These are phyloP conservation scores for Nycticorax nycticorax DNA, from an alignment of 2,113 vertebrate species.

Conservation along the genomic window DNA sequence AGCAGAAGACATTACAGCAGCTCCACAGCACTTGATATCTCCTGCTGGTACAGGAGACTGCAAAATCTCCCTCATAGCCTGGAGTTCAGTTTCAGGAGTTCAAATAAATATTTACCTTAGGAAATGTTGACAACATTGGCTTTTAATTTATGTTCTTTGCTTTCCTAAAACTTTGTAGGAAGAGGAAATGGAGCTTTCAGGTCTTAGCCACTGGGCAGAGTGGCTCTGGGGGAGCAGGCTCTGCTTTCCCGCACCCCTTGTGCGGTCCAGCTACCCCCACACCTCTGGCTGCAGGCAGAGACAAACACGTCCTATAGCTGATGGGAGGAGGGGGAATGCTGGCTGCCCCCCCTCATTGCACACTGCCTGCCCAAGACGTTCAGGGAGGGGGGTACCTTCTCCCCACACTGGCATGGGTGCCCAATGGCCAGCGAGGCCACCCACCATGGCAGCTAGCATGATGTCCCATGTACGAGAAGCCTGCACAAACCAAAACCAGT, in stretches of 20 bases:
- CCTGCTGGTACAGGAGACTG: not conserved
- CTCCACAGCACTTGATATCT: not conserved
- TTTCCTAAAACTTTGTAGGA: not conserved
- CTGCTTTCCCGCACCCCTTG: fast-evolving
- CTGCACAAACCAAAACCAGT: not conserved
- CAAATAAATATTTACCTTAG: not conserved
- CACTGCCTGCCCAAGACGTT: fast-evolving
- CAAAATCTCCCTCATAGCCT: not conserved
- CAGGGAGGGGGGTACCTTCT: not conserved
- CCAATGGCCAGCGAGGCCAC: not conserved
- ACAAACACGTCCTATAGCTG: fast-evolving
- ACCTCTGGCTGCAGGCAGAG: not conserved
- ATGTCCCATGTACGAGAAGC: fast-evolving
- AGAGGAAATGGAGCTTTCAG: not conserved
- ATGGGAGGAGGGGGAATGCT: fast-evolving
- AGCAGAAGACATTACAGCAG: not conserved
- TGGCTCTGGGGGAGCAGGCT: not conserved
- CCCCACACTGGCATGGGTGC: fast-evolving
- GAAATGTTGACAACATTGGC: not conserved
- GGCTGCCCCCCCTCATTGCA: not conserved
- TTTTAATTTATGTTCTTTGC: not conserved
- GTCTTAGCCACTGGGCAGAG: not conserved
- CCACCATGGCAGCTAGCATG: not conserved
- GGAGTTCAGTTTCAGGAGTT: not conserved
- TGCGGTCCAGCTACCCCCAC: not conserved